These are phyloP conservation scores for Dendrocopos noguchii DNA, from an alignment of 2,113 vertebrate genomes.

Conservation along the genomic window DNA sequence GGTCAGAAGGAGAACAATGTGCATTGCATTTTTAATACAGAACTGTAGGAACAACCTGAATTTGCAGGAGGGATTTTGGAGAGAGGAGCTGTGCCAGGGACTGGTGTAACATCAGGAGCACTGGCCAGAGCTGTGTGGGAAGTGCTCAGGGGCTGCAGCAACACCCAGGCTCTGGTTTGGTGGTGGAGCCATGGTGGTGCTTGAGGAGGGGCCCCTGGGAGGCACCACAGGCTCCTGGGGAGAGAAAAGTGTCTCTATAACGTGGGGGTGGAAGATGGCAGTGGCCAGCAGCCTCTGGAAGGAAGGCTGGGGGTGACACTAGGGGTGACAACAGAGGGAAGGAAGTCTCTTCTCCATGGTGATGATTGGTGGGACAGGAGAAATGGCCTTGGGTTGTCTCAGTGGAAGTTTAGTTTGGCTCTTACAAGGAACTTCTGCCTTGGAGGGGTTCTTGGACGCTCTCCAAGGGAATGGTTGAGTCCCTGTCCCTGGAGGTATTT, in stretches of 20 bases:
- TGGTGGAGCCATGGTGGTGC: background rate
- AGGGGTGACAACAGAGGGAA: background rate
- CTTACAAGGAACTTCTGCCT: too few relatives aligned
- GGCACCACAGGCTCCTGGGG: background rate
- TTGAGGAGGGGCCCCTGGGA: background rate
- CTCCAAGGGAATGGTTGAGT: too few relatives aligned
- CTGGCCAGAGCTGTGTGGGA: background rate
- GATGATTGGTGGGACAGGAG: too few relatives aligned
- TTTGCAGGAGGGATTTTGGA: background rate
- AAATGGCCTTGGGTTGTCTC: too few relatives aligned
- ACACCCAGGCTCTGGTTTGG: accelerated
- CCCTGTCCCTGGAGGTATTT: too few relatives aligned
- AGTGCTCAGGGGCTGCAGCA: background rate
- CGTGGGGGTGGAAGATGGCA: background rate
- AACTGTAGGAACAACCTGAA: background rate
- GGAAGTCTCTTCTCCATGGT: too few relatives aligned
- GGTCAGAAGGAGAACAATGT: background rate
- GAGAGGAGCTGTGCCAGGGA: background rate
- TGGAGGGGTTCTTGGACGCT: too few relatives aligned
- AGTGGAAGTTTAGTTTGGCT: too few relatives aligned
- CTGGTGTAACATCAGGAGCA: background rate
- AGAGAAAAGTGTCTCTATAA: background rate
- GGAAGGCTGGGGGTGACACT: background rate
- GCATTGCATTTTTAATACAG: background rate
- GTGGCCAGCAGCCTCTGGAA: background rate